Evolutionary conservation across 2,797 vertebrate species (phyloP).

Genomic region (Spinibarbus caldwelli): DNA sequence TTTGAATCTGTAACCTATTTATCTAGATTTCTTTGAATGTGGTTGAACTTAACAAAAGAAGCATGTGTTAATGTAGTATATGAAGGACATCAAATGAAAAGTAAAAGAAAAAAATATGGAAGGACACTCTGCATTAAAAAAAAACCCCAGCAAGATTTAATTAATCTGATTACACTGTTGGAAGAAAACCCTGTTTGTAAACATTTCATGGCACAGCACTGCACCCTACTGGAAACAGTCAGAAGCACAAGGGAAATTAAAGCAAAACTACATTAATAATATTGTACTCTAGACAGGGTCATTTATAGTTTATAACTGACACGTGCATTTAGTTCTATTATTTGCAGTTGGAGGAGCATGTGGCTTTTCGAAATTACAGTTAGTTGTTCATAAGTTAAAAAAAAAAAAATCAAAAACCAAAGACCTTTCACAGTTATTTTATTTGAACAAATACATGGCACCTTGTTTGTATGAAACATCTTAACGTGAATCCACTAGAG

Average conservation of each 20-base stretch:
- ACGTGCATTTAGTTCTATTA: neutral
- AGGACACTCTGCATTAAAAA: conserved; percentile 15
- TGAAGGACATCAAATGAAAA: neutral
- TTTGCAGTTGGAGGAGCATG: neutral
- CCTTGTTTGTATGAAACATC: neutral
- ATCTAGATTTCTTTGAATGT: conserved; percentile 4
- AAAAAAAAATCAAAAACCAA: no score
- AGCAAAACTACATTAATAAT: neutral
- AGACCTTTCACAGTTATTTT: neutral
- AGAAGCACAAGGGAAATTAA: neutral
- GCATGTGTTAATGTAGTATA: neutral
- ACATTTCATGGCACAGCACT: conserved; percentile 38
- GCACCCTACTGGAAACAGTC: conserved; percentile 48
- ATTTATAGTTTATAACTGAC: neutral
- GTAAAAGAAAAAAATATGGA: neutral
- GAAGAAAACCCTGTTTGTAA: conserved; percentile 16
- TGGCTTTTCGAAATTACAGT: neutral
- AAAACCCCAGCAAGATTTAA: conserved; percentile 17
- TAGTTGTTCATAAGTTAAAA: neutral
- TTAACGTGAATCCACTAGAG: neutral
- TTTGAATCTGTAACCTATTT: neutral
- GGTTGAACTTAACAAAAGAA: neutral
- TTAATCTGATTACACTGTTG: conserved; percentile 10
- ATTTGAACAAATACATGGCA: conserved; percentile 6
- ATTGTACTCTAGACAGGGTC: neutral